These are phyloP conservation scores for Chloroclystis v-ata DNA, from an alignment of 2,888 invertebrate genomes.

Conservation along the genomic window DNA sequence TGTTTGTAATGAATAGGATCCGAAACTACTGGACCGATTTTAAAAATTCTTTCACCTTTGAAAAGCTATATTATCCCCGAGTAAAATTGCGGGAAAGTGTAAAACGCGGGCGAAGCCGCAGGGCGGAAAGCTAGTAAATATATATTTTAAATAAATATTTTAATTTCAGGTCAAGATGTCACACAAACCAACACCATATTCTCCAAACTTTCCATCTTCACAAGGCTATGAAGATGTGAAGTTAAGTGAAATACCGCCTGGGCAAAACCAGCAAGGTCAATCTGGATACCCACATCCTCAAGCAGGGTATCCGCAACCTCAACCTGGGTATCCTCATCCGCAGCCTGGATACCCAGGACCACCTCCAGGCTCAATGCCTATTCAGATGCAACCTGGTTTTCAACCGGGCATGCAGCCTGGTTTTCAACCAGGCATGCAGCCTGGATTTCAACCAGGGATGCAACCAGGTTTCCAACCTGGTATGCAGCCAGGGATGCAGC, in stretches of 20 bases:
- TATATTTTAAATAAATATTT: background rate
- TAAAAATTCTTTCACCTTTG: too few species aligned
- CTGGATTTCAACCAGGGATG: slow-evolving; percentile 61
- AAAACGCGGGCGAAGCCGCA: too few species aligned
- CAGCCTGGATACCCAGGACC: slow-evolving; percentile 51
- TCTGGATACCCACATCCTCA: slow-evolving; percentile 10
- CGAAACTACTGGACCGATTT: too few species aligned
- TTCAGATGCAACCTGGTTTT: slow-evolving; percentile 46
- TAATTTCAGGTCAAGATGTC: slow-evolving; percentile 54
- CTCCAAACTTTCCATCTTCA: slow-evolving; percentile 65
- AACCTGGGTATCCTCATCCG: slow-evolving; percentile 24
- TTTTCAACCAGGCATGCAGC: slow-evolving; percentile 62
- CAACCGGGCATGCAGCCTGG: slow-evolving; percentile 52
- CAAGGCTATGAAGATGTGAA: slow-evolving; percentile 63
- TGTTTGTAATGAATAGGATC: too few species aligned
- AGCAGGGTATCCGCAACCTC: slow-evolving; percentile 52
- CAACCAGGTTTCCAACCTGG: slow-evolving; percentile 65
- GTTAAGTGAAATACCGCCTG: slow-evolving; percentile 3
- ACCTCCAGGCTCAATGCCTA: slow-evolving; percentile 34
- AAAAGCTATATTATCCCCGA: too few species aligned
- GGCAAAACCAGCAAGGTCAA: background rate
- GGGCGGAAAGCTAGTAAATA: too few species aligned
- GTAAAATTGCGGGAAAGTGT: too few species aligned
- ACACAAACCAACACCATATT: slow-evolving; percentile 61
- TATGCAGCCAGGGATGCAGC: slow-evolving; percentile 62